Evolutionary conservation across 2,113 vertebrate species (phyloP).

Genomic region (Malaclemys terrapin): DNA sequence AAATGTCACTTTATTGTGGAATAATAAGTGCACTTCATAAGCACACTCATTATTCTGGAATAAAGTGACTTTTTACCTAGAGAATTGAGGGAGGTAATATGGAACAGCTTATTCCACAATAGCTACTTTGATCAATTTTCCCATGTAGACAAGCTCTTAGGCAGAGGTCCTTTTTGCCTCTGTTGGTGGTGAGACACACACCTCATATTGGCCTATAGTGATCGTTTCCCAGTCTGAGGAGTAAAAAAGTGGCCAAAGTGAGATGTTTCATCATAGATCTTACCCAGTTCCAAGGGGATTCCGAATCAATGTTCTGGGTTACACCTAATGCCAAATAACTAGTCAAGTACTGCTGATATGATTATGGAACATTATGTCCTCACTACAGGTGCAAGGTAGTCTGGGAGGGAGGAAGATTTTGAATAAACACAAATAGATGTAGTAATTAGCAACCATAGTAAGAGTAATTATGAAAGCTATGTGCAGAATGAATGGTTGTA

Average conservation of each 20-base stretch:
- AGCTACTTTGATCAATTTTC: background rate
- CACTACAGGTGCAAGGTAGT: rapidly evolving
- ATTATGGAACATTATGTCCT: background rate
- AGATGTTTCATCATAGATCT: background rate
- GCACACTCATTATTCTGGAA: background rate
- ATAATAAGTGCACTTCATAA: background rate
- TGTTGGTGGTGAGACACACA: background rate
- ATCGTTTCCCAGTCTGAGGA: background rate
- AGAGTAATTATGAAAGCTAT: background rate
- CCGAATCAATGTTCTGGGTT: background rate
- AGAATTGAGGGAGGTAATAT: background rate
- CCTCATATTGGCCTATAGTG: background rate
- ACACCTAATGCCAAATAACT: background rate
- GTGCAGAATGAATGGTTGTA: background rate
- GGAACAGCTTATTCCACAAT: background rate
- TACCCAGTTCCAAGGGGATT: background rate
- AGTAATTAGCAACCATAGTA: background rate
- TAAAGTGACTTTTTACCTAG: background rate
- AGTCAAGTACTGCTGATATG: background rate
- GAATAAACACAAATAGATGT: background rate
- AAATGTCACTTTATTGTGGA: background rate
- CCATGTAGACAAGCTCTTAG: background rate
- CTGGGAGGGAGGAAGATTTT: background rate
- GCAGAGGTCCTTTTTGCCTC: background rate
- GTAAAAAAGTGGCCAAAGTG: background rate